phyloP scores from a whole-genome alignment of 1,140 invertebrate genomes.

The Drosophila punjabiensis region DNA sequence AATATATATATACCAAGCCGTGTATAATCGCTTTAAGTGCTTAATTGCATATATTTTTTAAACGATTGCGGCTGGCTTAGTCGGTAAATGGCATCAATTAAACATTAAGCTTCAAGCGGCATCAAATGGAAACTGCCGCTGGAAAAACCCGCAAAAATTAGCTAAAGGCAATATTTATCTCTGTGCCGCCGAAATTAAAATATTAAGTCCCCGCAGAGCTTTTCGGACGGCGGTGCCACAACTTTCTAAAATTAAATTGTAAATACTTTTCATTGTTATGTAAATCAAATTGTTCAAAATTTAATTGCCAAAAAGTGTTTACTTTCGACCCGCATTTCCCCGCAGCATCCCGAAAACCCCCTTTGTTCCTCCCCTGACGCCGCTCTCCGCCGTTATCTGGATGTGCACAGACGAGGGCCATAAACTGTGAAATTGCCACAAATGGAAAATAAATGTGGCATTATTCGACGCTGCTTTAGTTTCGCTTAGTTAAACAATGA shows the following conservation, averaged over 20 bases:
- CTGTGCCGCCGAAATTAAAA: constrained; percentile 34
- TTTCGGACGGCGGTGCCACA: neutral
- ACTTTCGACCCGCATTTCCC: constrained; percentile 41
- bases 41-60: constrained; percentile 33
- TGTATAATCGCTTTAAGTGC: constrained; percentile 38
- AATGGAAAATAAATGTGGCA: constrained; percentile 56
- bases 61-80: constrained; percentile 20
- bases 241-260: constrained; percentile 54
- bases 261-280: constrained; percentile 76
- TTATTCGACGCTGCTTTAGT: constrained; percentile 42
- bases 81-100: constrained; percentile 42
- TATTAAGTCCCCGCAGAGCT: constrained; percentile 37
- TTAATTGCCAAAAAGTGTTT: constrained; percentile 81
- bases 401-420: constrained; percentile 7
- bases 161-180: constrained; percentile 46
- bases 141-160: constrained; percentile 38
- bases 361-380: neutral
- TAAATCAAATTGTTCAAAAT: constrained; percentile 67
- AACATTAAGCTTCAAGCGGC: constrained; percentile 18
- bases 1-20: neutral
- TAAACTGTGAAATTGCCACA: constrained; percentile 35
- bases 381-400: constrained; percentile 23
- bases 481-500: constrained; percentile 65
- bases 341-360: neutral
- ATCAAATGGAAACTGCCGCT: constrained; percentile 12